phyloP scores from a whole-genome alignment of 1,140 invertebrate genomes.

The Cydia splendana region DNA sequence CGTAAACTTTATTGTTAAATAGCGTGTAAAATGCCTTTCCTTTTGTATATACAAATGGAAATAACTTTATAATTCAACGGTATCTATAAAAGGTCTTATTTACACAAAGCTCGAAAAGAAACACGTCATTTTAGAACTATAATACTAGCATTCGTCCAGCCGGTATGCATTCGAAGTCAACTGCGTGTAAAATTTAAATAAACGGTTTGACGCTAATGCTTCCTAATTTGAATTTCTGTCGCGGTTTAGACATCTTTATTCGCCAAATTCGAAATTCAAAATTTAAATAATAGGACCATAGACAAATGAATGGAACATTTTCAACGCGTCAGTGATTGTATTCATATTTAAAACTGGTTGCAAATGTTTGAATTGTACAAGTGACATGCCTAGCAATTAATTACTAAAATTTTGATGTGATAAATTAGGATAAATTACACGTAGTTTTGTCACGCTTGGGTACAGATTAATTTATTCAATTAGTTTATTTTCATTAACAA shows the following conservation, averaged over 20 bases:
- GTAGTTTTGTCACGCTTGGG: conserved; percentile 12
- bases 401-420: conserved; percentile 15
- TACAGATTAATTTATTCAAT: background rate
- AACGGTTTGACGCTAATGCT: conserved; percentile 64
- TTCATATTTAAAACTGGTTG: conserved; percentile 59
- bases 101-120: background rate
- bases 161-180: conserved; percentile 65
- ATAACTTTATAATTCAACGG: conserved; percentile 61
- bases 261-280: conserved; percentile 52
- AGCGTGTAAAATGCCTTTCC: conserved; percentile 67
- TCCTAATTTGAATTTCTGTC: conserved; percentile 67
- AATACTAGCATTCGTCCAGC: conserved; percentile 31
- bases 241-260: conserved; percentile 75
- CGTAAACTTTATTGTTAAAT: conserved; percentile 67
- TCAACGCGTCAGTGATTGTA: conserved; percentile 53
- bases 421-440: background rate
- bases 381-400: conserved; percentile 22
- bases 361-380: conserved; percentile 39
- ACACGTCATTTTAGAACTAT: background rate
- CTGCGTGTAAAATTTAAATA: conserved; percentile 76
- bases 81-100: background rate
- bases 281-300: conserved; percentile 65
- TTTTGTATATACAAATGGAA: conserved; percentile 58
- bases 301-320: conserved; percentile 35
- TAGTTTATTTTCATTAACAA: background rate